These are phyloP conservation scores for Archips xylosteana DNA, from an alignment of 2,888 invertebrate species.

Conservation along the genomic window DNA sequence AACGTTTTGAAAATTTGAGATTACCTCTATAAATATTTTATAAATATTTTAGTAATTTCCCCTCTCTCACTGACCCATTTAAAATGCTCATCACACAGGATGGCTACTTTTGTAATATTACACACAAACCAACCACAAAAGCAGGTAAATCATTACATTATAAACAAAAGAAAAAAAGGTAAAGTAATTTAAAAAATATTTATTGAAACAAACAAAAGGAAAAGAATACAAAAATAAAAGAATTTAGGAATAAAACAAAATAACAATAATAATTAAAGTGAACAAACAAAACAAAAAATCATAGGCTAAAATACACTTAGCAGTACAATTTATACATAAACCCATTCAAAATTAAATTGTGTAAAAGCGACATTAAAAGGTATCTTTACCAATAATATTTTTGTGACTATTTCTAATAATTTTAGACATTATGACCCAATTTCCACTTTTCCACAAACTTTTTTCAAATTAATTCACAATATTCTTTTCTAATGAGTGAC, in stretches of 20 bases:
- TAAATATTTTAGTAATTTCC: too few species aligned
- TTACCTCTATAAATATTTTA: too few species aligned
- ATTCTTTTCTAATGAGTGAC: background rate
- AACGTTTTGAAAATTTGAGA: too few species aligned
- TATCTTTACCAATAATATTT: too few species aligned
- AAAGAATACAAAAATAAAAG: background rate
- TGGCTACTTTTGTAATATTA: too few species aligned
- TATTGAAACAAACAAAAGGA: background rate
- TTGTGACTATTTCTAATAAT: background rate
- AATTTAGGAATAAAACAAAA: too few species aligned
- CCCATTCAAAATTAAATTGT: too few species aligned
- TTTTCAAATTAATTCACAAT: background rate
- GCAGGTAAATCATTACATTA: background rate
- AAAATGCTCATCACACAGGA: too few species aligned
- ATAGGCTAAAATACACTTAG: background rate
- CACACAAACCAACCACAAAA: background rate
- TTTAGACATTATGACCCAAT: background rate
- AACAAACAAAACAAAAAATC: background rate
- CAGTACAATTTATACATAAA: background rate
- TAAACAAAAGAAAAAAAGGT: background rate
- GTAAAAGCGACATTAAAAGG: background rate
- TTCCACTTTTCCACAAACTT: background rate
- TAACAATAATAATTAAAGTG: background rate
- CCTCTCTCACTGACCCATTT: too few species aligned
- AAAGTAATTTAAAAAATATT: background rate